Evolutionary conservation across 2,113 vertebrate genomes (phyloP).

Genomic region (Ciconia stormi): DNA sequence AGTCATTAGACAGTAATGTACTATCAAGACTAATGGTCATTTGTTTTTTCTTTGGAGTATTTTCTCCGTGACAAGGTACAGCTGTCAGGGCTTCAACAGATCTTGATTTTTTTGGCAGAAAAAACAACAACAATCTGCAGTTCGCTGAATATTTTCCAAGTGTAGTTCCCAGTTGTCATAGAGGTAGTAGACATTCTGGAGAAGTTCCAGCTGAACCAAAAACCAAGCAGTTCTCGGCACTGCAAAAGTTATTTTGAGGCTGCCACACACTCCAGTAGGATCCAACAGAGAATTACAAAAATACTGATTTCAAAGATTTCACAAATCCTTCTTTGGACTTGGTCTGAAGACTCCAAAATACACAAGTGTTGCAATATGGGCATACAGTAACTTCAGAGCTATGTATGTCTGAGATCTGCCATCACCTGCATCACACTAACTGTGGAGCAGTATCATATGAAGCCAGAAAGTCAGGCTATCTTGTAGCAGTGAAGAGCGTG

Average conservation of each 20-base stretch:
- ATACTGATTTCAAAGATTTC: background rate
- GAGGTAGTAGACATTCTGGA: constrained; percentile 43
- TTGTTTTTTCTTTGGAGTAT: constrained; percentile 35
- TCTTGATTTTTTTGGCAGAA: constrained; percentile 47
- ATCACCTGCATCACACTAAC: background rate
- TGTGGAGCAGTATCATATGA: background rate
- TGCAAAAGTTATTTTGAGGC: constrained; percentile 1
- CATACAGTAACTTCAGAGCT: background rate
- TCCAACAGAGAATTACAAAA: constrained; percentile 6
- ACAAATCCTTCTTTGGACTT: background rate
- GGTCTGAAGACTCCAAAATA: constrained; percentile 3
- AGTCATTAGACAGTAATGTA: background rate
- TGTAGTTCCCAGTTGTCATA: background rate
- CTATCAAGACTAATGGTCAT: constrained; percentile 9
- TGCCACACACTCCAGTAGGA: background rate
- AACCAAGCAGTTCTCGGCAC: constrained; percentile 1
- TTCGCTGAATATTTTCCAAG: constrained; percentile 62
- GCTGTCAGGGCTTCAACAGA: constrained; percentile 40
- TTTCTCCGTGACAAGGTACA: constrained; percentile 50
- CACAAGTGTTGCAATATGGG: background rate
- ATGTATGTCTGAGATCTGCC: background rate
- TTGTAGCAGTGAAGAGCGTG: background rate
- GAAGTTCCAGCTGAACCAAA: constrained; percentile 19
- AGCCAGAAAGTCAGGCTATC: background rate
- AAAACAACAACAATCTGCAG: constrained; percentile 30